A percentile compares a stretch with the other conserved stretches of the same genome.
Conservation (phyloP, 2,797 vertebrate genomes). For the Choloepus didactylus region DNA sequence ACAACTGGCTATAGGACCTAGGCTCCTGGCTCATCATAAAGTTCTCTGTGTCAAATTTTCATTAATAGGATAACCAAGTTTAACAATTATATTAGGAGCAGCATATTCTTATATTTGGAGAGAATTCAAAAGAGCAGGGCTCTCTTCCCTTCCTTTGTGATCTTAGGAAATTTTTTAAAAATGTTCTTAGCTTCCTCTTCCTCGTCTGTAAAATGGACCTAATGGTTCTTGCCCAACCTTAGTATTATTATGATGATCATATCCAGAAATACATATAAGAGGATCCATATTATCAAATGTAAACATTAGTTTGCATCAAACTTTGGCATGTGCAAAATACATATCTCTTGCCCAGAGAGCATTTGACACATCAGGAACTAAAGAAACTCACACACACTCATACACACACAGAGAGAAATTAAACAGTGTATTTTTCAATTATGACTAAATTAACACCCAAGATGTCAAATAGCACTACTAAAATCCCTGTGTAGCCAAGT, state of each 20-base stretch:
- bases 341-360: background rate
- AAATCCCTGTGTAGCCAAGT: slow-evolving; percentile 60
- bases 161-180: slow-evolving; percentile 22
- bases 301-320: slow-evolving; percentile 11
- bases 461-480: slow-evolving; percentile 65
- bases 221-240: background rate
- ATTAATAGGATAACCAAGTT: slow-evolving; percentile 20
- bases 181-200: slow-evolving; percentile 29
- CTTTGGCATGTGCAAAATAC: slow-evolving; percentile 10
- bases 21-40: background rate
- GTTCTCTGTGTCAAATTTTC: slow-evolving; percentile 2
- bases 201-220: background rate
- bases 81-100: background rate
- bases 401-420: slow-evolving; percentile 39
- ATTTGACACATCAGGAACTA: background rate
- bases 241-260: slow-evolving; percentile 50
- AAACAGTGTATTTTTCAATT: slow-evolving; percentile 67
- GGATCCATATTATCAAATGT: background rate
- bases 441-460: slow-evolving; percentile 54
- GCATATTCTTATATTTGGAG: background rate
- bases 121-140: background rate
- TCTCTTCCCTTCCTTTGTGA: slow-evolving; percentile 29
- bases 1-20: background rate
- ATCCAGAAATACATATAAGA: slow-evolving; percentile 52
- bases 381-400: background rate